Conservation (phyloP, 1,140 invertebrate species). For the Notospermus geniculatus region DNA sequence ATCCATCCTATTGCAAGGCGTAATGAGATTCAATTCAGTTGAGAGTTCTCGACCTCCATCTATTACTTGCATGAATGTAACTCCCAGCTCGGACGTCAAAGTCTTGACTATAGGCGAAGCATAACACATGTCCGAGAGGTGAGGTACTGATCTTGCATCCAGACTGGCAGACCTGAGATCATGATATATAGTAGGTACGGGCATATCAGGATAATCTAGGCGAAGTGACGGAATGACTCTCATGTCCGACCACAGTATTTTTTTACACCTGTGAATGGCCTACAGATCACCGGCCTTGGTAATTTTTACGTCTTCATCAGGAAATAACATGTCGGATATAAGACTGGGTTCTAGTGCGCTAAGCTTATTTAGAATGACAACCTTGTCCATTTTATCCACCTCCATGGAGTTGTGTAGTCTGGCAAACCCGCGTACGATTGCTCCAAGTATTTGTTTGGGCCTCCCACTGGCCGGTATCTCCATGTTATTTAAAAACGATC, state of each 20-base stretch:
- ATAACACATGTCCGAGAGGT: slow-evolving; percentile 4
- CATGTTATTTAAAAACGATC: not conserved
- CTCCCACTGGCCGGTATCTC: not conserved
- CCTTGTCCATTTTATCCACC: not conserved
- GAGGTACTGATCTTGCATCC: not conserved
- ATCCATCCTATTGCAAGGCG: not conserved
- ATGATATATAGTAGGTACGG: not conserved
- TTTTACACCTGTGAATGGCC: not conserved
- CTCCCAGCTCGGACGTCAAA: not conserved
- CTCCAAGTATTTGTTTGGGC: not conserved
- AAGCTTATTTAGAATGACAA: not conserved
- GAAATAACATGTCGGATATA: not conserved
- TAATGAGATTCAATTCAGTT: not conserved
- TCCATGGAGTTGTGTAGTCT: not conserved
- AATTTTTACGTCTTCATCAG: not conserved
- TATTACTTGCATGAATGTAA: not conserved
- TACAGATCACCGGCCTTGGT: slow-evolving; percentile 1
- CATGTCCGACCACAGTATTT: slow-evolving; percentile 2
- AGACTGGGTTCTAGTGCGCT: not conserved
- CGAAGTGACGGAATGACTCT: not conserved
- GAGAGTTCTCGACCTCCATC: not conserved
- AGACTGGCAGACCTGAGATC: not conserved
- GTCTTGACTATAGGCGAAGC: not conserved
- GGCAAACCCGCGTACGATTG: not conserved
- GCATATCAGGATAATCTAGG: slow-evolving; percentile 6